Evolutionary conservation across 2,888 invertebrate genomes (phyloP), one percentile per base, ranked within the genome.

Genomic region (Folsomia manolachei): DNA sequence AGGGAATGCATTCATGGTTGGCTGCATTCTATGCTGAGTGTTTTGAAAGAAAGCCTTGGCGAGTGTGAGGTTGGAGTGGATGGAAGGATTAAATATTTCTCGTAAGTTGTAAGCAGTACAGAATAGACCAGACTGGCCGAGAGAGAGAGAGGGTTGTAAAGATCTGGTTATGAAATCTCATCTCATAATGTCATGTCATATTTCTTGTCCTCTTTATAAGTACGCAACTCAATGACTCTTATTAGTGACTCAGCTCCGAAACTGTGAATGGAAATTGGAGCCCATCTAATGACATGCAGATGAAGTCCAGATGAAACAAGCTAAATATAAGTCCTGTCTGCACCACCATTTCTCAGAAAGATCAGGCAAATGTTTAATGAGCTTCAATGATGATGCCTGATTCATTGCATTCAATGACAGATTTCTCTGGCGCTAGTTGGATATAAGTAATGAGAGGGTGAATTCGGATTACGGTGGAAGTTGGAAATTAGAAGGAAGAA

Each of bases 141-240:
- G 39, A n/a, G n/a, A n/a, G 56, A 19, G 56, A 56, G 51, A 56
- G 56, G 56, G 56, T 56, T 56, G 56, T 14, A 56, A 19, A 56
- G 56, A 56, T 56, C 56, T 56, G 56, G 11, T 56, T 56, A 56
- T 56, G 56, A 56, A 56, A 56, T 56, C 56, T 56, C 56, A 56
- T 39, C 39, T n/a, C n/a, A n/a, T n/a, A n/a, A 39, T 39, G 39
- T 39, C 56, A 56, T 56, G 56, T 56, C 56, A 56, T 56, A 56
- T 56, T 56, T 56, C 56, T 56, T 56, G 56, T 56, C 56, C 56
- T 56, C 56, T 56, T 56, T 56, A 56, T n/a, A n/a, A n/a, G n/a
- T n/a, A n/a, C n/a, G n/a, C 56, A 56, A 14, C 56, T 56, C 56
- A 56, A 56, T 56, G 56, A 21, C 56, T 56, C 56, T 56, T 56